Evolutionary conservation across 2,888 invertebrate species (phyloP).

Genomic region (Nomada fabriciana): DNA sequence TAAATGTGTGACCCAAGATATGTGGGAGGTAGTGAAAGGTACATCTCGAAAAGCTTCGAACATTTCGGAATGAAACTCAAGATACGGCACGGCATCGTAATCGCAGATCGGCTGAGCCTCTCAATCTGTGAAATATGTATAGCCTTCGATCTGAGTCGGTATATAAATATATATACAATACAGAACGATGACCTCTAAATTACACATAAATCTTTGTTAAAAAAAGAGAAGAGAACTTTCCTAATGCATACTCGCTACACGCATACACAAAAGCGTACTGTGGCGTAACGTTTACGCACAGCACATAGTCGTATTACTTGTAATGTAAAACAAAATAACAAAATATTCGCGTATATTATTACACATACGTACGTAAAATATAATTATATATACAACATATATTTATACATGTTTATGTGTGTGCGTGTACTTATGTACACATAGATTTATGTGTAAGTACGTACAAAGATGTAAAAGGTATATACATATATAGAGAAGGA

Average conservation of each 20-base stretch:
- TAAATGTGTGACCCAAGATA: slow-evolving; percentile 72
- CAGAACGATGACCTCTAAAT: slow-evolving; percentile 49
- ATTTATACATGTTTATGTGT: too few species aligned
- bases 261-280: slow-evolving; percentile 20
- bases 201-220: slow-evolving; percentile 44
- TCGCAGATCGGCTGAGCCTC: slow-evolving; percentile 49
- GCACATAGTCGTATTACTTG: slow-evolving; percentile 24
- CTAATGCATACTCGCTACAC: slow-evolving; percentile 54
- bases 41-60: slow-evolving; percentile 50
- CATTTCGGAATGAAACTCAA: slow-evolving; percentile 46
- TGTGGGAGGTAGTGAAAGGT: slow-evolving; percentile 55
- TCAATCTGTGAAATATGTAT: slow-evolving; percentile 39
- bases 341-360: slow-evolving; percentile 33
- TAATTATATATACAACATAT: background rate
- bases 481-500: background rate
- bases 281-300: slow-evolving; percentile 39
- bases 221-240: slow-evolving; percentile 38
- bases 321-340: slow-evolving; percentile 16
- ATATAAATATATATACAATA: slow-evolving; percentile 36
- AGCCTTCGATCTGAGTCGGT: slow-evolving; percentile 47
- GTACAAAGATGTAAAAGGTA: background rate
- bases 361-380: slow-evolving; percentile 22
- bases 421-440: background rate
- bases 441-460: slow-evolving; percentile 6
- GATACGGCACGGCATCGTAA: slow-evolving; percentile 36